Evolutionary conservation across 2,888 invertebrate genomes (phyloP).

Genomic region (Hanleya hanleyi): DNA sequence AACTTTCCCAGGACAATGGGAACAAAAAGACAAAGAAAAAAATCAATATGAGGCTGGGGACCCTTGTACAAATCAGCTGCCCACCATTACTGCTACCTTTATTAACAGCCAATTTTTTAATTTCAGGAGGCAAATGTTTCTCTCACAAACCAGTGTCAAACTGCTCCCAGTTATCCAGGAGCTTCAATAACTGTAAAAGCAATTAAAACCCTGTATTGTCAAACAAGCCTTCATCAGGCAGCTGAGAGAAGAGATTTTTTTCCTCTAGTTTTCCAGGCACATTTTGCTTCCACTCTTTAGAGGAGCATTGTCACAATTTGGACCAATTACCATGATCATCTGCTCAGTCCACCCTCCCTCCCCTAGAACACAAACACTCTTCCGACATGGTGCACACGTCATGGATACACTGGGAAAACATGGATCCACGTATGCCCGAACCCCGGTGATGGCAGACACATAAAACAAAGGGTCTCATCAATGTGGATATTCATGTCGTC

Average conservation of each 20-base stretch:
- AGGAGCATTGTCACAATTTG: not conserved
- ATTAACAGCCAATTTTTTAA: slow-evolving; percentile 32
- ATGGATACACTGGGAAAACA: too few species aligned
- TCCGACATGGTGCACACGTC: too few species aligned
- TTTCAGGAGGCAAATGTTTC: slow-evolving; percentile 39
- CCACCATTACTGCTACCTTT: slow-evolving; percentile 46
- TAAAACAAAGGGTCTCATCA: too few species aligned
- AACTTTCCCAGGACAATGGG: slow-evolving; percentile 61
- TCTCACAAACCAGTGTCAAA: slow-evolving; percentile 47
- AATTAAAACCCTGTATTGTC: slow-evolving; percentile 12
- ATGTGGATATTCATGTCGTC: too few species aligned
- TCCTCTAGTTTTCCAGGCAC: not conserved
- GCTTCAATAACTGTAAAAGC: slow-evolving; percentile 3
- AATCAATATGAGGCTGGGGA: slow-evolving; percentile 59
- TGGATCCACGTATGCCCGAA: too few species aligned
- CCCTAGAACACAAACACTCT: too few species aligned
- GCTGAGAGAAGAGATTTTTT: not conserved
- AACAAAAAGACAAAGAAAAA: slow-evolving; percentile 68
- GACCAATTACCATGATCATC: not conserved
- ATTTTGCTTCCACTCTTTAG: not conserved
- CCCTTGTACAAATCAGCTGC: slow-evolving; percentile 61
- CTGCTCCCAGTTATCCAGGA: not conserved
- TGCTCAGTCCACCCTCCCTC: too few species aligned
- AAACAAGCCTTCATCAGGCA: slow-evolving; percentile 4
- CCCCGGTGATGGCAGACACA: too few species aligned